Evolutionary conservation across 2,113 vertebrate species (phyloP).

Genomic region (Psilopsiagon aymara): DNA sequence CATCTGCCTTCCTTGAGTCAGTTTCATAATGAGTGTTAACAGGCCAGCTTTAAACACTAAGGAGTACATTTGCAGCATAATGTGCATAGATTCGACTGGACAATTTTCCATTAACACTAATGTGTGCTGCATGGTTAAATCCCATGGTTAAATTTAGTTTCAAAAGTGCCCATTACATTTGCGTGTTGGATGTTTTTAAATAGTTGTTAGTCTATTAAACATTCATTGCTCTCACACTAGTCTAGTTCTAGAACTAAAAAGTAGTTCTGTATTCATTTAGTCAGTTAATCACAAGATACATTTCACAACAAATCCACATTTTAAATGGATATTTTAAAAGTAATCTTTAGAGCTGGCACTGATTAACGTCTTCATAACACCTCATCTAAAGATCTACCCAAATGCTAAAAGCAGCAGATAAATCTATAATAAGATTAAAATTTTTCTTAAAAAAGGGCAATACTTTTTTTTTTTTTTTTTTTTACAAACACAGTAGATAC

Average conservation of each 20-base stretch:
- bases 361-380: constrained; percentile 1
- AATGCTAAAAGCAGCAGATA: constrained; percentile 21
- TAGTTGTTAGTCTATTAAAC: constrained; percentile 62
- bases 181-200: constrained; percentile 15
- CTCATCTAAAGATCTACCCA: constrained; percentile 15
- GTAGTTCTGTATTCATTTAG: constrained; percentile 13
- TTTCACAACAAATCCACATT: constrained; percentile 40
- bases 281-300: constrained; percentile 32
- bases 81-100: constrained; percentile 17
- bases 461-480: not conserved
- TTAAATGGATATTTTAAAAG: constrained; percentile 33
- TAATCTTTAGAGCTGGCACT: constrained; percentile 1
- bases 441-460: constrained; percentile 1
- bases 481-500: not conserved
- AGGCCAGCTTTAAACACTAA: constrained; percentile 46
- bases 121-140: not conserved
- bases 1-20: not conserved
- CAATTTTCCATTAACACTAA: constrained; percentile 38
- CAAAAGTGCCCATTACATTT: not conserved
- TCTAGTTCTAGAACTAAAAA: not conserved
- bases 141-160: constrained; percentile 51
- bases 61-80: not conserved
- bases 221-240: constrained; percentile 33
- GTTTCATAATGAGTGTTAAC: constrained; percentile 42
- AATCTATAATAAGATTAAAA: not conserved